phyloP scores from a whole-genome alignment of 2,797 vertebrate genomes.

The Eutrigla gurnardus region DNA sequence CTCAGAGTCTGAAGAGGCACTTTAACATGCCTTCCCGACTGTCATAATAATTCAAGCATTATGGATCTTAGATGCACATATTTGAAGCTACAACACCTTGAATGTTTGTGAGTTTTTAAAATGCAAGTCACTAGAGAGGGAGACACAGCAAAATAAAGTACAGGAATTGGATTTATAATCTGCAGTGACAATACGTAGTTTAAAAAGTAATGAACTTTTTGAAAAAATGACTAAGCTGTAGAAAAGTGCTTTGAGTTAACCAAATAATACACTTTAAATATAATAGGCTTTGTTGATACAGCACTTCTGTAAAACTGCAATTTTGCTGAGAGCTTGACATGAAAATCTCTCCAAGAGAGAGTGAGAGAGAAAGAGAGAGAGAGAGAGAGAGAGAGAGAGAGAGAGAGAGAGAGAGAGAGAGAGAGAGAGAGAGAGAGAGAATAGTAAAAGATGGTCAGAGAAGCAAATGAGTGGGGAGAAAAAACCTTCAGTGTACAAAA shows the following conservation, averaged over 20 bases:
- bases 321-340: neutral
- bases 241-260: neutral
- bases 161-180: slow-evolving; percentile 16
- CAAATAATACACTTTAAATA: slow-evolving; percentile 17
- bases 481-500: too few relatives aligned
- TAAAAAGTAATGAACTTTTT: slow-evolving; percentile 3
- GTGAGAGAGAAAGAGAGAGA: neutral
- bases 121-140: neutral
- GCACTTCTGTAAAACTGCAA: neutral
- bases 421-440: neutral
- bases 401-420: neutral
- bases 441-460: neutral
- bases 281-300: slow-evolving; percentile 3
- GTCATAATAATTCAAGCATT: neutral
- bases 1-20: too few relatives aligned
- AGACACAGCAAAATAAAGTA: slow-evolving; percentile 12
- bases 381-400: neutral
- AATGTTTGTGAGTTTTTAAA: neutral
- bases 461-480: neutral
- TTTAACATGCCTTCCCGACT: neutral
- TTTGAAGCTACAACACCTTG: neutral
- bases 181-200: slow-evolving; percentile 21
- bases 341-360: too few relatives aligned
- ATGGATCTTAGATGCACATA: neutral
- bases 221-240: neutral